Conservation (phyloP, 2,113 vertebrate genomes). For the Trematocara marginatum region DNA sequence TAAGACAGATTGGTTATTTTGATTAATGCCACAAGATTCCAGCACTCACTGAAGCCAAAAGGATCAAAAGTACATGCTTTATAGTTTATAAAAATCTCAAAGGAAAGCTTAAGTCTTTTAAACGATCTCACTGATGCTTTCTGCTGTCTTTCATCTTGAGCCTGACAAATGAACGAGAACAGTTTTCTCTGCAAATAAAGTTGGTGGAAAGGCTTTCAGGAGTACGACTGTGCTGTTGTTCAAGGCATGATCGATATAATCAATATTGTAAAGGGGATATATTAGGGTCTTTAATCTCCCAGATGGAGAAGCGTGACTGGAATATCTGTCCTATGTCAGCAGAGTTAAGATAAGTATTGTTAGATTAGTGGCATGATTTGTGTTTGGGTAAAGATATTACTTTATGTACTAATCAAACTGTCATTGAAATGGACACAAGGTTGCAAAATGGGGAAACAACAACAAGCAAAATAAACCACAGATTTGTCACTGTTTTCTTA, state of each 20-base stretch:
- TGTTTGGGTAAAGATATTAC: background rate
- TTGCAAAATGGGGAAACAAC: background rate
- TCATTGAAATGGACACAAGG: background rate
- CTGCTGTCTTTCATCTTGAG: slow-evolving; percentile 45
- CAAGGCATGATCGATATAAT: slow-evolving; percentile 31
- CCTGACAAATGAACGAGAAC: slow-evolving; percentile 48
- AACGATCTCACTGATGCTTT: slow-evolving; percentile 28
- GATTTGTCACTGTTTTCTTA: slow-evolving; percentile 13
- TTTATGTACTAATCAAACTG: background rate
- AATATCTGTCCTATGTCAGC: slow-evolving; percentile 1
- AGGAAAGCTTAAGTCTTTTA: slow-evolving; percentile 45
- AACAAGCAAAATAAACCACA: background rate
- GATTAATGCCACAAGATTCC: slow-evolving; percentile 37
- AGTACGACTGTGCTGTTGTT: slow-evolving; percentile 14
- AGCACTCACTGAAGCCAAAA: slow-evolving; percentile 34
- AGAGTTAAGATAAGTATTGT: background rate
- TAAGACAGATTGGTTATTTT: slow-evolving; percentile 57
- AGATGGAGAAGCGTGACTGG: slow-evolving; percentile 6
- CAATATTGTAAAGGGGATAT: slow-evolving; percentile 41
- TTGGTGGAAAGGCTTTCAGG: slow-evolving; percentile 21
- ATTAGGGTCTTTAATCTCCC: slow-evolving; percentile 32
- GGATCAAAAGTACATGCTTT: slow-evolving; percentile 16
- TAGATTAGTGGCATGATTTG: background rate
- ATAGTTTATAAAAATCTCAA: slow-evolving; percentile 56
- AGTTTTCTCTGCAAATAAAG: slow-evolving; percentile 40